Base-by-base conservation (phyloP, 1,140 invertebrate species). In the Anagrus nilaparvatae region DNA sequence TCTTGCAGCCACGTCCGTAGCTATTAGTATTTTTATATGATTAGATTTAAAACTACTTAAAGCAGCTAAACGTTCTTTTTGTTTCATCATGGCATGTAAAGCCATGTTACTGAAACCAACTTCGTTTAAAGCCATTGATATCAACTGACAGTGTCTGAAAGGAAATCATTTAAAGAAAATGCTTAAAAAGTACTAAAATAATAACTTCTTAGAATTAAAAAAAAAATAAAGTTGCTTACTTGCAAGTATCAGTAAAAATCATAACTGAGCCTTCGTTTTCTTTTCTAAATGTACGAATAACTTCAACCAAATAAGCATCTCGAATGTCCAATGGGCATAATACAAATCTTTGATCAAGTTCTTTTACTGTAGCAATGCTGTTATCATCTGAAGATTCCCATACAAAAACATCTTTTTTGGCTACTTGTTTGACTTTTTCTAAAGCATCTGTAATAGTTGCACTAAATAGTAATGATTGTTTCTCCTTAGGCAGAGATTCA, bases 1-100 rank as follows among this genome's bases (percentile, higher is more conserved):
- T 70, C 94, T 75, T 48, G 91, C 89, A 1, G 93, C 95, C 1
- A 99, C 89, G 73, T 98, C 92, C 16, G 96, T 99, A 4, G 95
- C 91, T 40, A 99, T 83, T 3, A 99, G 70, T 19, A 96, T 92
- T 46, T 84, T 84, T 3, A 81, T 71, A 17, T 79, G 73, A 57
- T 87, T 85, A 1, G 88, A 90, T 56, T 91, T 86, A 60, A 97
- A 97, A 58, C 80, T 82, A 23, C 77, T 74, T 3, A 97, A 67
- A 0, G 89, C 77, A 9, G 79, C 71, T 12, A 88, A 65, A 10
- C 93, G 75, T 58, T 90, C 80, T 49, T 74, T 77, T 64, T 95
- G 89, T 14, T 79, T 68, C 61, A 90, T 82, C 74, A 87, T 88
- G 5, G 82, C 82, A 65, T 93, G 87, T 7, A 97, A 69, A 28